phyloP scores from a whole-genome alignment of 2,797 vertebrate species.

The Ptychobarbus kaznakovi region DNA sequence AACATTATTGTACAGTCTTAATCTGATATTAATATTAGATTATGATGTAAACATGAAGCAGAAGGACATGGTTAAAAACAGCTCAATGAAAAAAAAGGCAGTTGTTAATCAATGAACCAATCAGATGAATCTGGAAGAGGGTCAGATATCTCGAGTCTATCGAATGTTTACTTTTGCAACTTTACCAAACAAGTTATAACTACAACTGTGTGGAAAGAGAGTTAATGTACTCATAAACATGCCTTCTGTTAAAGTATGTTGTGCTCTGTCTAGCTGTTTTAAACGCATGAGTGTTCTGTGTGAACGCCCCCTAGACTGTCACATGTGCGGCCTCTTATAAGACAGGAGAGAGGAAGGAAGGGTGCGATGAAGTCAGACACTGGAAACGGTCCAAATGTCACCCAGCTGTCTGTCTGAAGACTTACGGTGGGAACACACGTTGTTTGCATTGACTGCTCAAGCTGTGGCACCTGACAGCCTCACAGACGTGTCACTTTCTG shows the following conservation, averaged over 20 bases:
- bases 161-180: background rate
- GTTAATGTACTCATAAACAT: background rate
- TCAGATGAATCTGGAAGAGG: background rate
- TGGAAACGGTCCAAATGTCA: constrained; percentile 47
- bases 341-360: background rate
- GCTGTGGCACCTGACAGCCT: background rate
- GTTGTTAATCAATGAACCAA: background rate
- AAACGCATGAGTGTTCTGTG: background rate
- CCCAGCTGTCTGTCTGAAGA: constrained; percentile 31
- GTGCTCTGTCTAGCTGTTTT: background rate
- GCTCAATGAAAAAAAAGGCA: background rate
- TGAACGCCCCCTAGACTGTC: background rate
- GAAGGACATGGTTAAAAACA: background rate
- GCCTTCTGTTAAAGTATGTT: background rate
- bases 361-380: constrained; percentile 47
- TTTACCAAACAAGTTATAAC: background rate
- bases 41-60: background rate
- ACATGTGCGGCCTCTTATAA: background rate
- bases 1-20: too few species aligned
- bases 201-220: background rate
- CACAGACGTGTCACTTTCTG: constrained; percentile 3
- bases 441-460: background rate
- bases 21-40: too few species aligned
- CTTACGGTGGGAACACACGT: constrained; percentile 38
- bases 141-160: background rate